Percentiles rank a stretch among this genome's conserved stretches.
phyloP scores from a whole-genome alignment of 1,140 invertebrate genomes.

The Dolichoris vasculosae region DNA sequence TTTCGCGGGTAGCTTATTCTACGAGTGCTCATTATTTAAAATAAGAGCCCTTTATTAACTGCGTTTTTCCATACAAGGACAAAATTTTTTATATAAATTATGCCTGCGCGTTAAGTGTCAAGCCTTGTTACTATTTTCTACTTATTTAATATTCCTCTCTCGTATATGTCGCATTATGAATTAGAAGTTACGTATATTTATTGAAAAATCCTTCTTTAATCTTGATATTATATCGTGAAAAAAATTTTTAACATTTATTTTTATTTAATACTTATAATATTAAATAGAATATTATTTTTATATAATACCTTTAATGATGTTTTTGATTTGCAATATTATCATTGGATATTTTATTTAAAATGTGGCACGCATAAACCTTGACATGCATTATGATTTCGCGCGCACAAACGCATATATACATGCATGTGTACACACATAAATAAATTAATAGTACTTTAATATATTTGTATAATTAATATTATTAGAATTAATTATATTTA shows the following conservation, averaged over 20 bases:
- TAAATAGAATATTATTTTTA: too few species aligned
- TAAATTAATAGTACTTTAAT: too few species aligned
- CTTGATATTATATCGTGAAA: neutral
- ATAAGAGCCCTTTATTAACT: neutral
- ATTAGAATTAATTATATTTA: too few species aligned
- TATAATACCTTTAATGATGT: too few species aligned
- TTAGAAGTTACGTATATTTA: neutral
- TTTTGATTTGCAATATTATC: too few species aligned
- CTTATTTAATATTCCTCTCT: neutral
- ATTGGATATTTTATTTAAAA: too few species aligned
- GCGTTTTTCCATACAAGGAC: neutral
- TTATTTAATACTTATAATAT: neutral
- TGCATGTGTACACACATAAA: too few species aligned
- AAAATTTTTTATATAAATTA: neutral
- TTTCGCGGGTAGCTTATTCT: neutral
- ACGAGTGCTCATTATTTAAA: neutral
- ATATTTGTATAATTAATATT: too few species aligned
- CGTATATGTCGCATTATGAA: rapidly evolving
- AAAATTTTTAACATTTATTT: neutral
- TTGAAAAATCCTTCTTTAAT: neutral
- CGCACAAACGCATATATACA: too few species aligned
- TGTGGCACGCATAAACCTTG: too few species aligned
- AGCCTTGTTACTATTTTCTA: neutral
- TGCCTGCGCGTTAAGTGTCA: neutral
- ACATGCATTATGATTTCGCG: too few species aligned